Evolutionary conservation across 2,797 vertebrate genomes (phyloP).

Genomic region (Ctenopoma multispine): DNA sequence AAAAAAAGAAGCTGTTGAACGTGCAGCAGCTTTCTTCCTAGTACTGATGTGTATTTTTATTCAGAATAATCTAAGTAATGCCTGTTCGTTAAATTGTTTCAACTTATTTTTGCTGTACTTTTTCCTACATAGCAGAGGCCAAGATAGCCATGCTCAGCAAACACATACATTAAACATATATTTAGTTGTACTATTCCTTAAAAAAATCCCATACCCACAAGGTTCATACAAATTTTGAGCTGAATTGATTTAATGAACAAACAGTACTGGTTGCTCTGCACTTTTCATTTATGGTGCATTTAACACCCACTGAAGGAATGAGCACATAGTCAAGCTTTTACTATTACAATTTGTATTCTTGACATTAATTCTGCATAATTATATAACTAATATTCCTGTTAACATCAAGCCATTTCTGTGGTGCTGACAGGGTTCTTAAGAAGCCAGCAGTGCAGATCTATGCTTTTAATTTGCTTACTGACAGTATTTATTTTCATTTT

Average conservation of each 20-base stretch:
- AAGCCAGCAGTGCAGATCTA: background rate
- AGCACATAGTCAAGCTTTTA: constrained; percentile 1
- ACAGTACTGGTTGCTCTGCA: background rate
- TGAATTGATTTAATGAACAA: constrained; percentile 3
- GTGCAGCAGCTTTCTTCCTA: background rate
- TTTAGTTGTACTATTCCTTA: background rate
- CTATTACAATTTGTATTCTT: constrained; percentile 13
- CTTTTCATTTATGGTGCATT: constrained; percentile 29
- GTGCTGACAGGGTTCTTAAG: constrained; percentile 3
- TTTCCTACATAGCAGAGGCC: background rate
- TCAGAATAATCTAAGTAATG: background rate
- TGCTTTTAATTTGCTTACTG: background rate
- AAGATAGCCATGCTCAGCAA: background rate
- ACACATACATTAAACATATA: too few relatives aligned
- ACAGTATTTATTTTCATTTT: background rate
- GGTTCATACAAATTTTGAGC: background rate
- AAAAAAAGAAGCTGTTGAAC: constrained; percentile 38
- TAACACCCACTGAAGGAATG: constrained; percentile 10
- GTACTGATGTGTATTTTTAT: background rate
- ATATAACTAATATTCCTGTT: background rate
- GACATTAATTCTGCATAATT: constrained; percentile 5
- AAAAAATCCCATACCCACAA: background rate
- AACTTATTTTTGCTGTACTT: background rate
- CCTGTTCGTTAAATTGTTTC: background rate
- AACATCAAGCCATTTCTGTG: constrained; percentile 3